Evolutionary conservation across 2,797 vertebrate species (phyloP).

Genomic region (Epinephelus awoara): DNA sequence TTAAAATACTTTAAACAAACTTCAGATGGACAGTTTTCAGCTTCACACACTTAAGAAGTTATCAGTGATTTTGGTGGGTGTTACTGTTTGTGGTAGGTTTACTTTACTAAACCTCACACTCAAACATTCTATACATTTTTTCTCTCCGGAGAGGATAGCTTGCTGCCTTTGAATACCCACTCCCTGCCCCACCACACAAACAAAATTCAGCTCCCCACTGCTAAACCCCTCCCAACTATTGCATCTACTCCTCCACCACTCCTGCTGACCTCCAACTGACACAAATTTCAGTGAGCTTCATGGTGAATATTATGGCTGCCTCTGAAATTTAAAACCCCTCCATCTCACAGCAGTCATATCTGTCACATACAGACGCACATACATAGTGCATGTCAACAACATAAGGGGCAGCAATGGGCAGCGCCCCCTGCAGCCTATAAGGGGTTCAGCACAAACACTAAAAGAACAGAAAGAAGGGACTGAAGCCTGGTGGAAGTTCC

Average conservation of each 20-base stretch:
- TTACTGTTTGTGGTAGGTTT: neutral
- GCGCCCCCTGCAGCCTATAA: constrained; percentile 24
- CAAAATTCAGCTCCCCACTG: neutral
- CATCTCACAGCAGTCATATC: neutral
- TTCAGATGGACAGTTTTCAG: too few relatives aligned
- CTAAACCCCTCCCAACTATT: constrained; percentile 2
- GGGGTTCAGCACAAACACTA: constrained; percentile 21
- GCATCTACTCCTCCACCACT: constrained; percentile 28
- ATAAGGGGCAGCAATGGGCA: constrained; percentile 11
- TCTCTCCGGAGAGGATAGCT: constrained; percentile 37
- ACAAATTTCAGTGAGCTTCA: constrained; percentile 52
- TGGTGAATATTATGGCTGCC: constrained; percentile 26
- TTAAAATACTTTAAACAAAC: neutral
- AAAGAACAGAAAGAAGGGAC: constrained; percentile 29
- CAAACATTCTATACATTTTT: constrained; percentile 38
- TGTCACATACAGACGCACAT: neutral
- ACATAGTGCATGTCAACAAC: neutral
- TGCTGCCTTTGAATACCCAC: constrained; percentile 22
- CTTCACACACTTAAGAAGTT: neutral
- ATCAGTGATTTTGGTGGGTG: neutral
- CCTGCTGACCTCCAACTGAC: constrained; percentile 55
- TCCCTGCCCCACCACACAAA: constrained; percentile 1
- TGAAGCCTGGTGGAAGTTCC: constrained; percentile 44
- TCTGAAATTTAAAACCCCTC: neutral
- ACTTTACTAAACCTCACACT: constrained; percentile 2